A percentile compares a stretch with the other conserved stretches of the same genome.
Conservation (phyloP, 2,113 vertebrate species). For the Nesoenas mayeri region DNA sequence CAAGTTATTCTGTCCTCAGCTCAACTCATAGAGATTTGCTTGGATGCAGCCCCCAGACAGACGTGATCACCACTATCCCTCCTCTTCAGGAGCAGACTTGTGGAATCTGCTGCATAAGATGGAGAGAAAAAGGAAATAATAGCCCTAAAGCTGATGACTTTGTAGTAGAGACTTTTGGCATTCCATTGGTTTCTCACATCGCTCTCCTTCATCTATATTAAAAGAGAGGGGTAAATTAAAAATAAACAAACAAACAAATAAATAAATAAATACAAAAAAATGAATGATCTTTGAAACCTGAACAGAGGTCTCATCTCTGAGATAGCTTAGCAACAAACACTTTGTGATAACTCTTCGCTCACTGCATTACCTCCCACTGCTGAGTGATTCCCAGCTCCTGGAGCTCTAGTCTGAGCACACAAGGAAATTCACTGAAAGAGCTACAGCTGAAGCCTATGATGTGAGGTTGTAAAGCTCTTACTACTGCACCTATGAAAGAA, state of each 20-base stretch:
- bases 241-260: neutral
- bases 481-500: neutral
- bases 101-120: neutral
- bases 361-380: neutral
- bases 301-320: neutral
- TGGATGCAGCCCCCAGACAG: neutral
- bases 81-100: neutral
- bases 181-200: neutral
- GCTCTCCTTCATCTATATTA: neutral
- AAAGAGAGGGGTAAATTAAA: neutral
- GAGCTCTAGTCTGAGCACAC: neutral
- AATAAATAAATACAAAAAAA: too few relatives aligned
- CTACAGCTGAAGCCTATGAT: neutral
- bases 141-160: neutral
- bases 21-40: slow-evolving; percentile 4
- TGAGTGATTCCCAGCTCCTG: neutral
- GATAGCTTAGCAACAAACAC: neutral
- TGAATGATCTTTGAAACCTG: neutral
- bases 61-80: neutral
- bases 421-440: neutral
- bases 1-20: neutral
- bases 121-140: neutral
- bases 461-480: neutral
- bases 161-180: neutral
- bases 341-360: neutral